Evolutionary conservation across 2,797 vertebrate species (phyloP).

Genomic region (Neopelma chrysocephalum): DNA sequence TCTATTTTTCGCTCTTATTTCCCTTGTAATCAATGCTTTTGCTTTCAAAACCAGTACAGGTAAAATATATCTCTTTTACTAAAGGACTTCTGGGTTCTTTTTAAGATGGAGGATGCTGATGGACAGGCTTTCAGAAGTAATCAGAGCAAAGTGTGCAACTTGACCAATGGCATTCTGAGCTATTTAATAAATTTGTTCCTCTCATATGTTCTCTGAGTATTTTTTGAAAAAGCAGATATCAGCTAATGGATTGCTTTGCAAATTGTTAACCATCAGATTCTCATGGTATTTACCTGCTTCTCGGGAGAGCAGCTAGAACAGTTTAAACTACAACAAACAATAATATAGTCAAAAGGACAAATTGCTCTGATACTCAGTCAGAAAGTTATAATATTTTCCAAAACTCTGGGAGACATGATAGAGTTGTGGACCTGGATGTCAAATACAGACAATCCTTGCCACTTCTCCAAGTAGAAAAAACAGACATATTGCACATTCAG

Average conservation of each 20-base stretch:
- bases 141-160: not conserved
- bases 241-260: not conserved
- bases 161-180: not conserved
- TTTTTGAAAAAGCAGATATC: not conserved
- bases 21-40: not conserved
- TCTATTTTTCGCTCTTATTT: not conserved
- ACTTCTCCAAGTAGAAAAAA: not conserved
- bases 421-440: not conserved
- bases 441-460: not conserved
- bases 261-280: not conserved
- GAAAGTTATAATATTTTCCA: not conserved
- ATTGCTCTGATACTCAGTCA: not conserved
- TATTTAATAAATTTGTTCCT: not conserved
- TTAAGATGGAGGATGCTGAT: not conserved
- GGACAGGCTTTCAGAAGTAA: not conserved
- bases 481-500: not conserved
- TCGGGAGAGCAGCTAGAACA: not conserved
- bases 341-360: not conserved
- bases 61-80: not conserved
- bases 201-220: not conserved
- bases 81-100: not conserved
- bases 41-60: not conserved
- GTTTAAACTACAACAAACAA: not conserved
- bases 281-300: not conserved
- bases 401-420: not conserved